phyloP scores from a whole-genome alignment of 30 jellyfish, hydroid and myxozoan genomes.

The Hydractinia symbiolongicarpus region DNA sequence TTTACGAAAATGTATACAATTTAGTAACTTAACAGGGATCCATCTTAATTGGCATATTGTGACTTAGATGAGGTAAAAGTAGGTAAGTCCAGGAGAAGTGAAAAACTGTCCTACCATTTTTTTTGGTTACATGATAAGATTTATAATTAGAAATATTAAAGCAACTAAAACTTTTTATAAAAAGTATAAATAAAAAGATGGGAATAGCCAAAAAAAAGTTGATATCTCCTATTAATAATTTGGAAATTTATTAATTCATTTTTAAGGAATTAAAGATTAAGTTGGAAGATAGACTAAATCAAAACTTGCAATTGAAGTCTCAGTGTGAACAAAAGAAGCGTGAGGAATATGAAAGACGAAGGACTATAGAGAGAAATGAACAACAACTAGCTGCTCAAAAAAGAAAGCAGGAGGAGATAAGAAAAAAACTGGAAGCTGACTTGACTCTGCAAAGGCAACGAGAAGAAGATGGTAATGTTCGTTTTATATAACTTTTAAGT shows the following conservation, averaged over 20 bases:
- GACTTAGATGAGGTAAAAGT: too few species aligned
- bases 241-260: not conserved
- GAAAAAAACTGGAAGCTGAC: conserved; percentile 54
- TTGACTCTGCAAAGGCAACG: conserved; percentile 60
- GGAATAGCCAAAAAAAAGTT: too few species aligned
- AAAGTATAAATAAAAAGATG: too few species aligned
- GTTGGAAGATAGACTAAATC: not conserved
- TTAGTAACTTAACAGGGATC: too few species aligned
- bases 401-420: conserved; percentile 52
- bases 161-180: too few species aligned
- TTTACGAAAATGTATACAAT: too few species aligned
- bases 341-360: conserved; percentile 8
- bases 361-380: not conserved
- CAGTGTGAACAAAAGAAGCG: conserved; percentile 13
- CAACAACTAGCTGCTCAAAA: conserved; percentile 33
- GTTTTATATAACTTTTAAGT: not conserved
- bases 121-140: too few species aligned
- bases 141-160: too few species aligned
- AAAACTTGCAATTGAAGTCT: conserved; percentile 11
- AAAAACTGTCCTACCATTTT: too few species aligned
- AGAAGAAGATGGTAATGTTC: conserved; percentile 55
- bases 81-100: too few species aligned
- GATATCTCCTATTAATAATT: too few species aligned
- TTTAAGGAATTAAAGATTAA: conserved; percentile 3
- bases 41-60: too few species aligned